Evolutionary conservation across 2,888 invertebrate species (phyloP), one percentile per base, ranked within the genome.

Genomic region (Colostygia pectinataria): DNA sequence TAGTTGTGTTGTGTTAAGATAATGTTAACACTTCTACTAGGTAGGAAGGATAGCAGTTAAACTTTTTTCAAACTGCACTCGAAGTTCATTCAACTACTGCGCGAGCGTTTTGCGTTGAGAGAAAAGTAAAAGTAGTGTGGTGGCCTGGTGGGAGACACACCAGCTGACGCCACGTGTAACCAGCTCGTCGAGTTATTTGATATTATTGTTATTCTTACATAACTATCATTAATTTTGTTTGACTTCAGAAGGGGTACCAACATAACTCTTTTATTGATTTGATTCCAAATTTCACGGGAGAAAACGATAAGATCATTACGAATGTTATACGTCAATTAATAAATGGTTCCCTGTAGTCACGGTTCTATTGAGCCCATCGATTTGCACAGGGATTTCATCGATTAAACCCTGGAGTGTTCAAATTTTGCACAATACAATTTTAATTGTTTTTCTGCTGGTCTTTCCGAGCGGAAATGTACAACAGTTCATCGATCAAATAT

Each of bases 71-170:
- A 54, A 50, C 25, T 54, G 57, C 55, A 55, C 41, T 57, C 47
- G 39, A 33, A 51, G 57, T 59, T 59, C 57, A 55, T 57, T 61
- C 54, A 59, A 57, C 59, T 50, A 40, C 55, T 57, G 55, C 27
- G 36, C 44, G 42, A 36, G 44, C 31, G 42, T 47, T 69, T 63
- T 65, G 71, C 71, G 53, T 62, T 65, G 63, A 73, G 79, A 81
- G 81, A 81, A 88, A 88, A 88, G 88, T 89, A 88, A 88, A 88
- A 88, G 88, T 86, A 74, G 72, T 69, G 66, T 61, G 65, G 69
- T 65, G 65, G 71, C 69, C 59, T 68, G 68, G 74, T 53, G 55
- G 54, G 57, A 51, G 52, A 15, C 41, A 36, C 46, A 37, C 40
- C 77, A 73, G 77, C 72, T 69, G 71, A 61, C 65, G 67, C 69